These are phyloP conservation scores for Candidula unifasciata DNA, from an alignment of 2,888 invertebrate genomes.

Conservation along the genomic window DNA sequence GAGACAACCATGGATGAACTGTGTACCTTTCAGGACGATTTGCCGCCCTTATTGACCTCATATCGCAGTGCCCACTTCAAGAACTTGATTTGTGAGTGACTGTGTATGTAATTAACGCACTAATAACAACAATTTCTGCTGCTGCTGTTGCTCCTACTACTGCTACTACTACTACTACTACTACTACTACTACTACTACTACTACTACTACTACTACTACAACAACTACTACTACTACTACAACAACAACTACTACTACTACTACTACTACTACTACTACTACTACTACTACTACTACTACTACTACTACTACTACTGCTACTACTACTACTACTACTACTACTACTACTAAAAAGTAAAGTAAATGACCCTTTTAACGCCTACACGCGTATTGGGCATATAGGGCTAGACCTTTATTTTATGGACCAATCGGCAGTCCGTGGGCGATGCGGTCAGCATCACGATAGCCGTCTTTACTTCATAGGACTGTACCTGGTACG, in stretches of 20 bases:
- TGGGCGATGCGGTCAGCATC: too few relatives aligned
- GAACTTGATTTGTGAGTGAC: conserved; percentile 14
- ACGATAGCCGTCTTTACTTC: too few relatives aligned
- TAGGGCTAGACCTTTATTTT: too few relatives aligned
- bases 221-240: conserved; percentile 5
- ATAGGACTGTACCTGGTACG: too few relatives aligned
- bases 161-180: not conserved
- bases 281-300: conserved; percentile 19
- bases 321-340: not conserved
- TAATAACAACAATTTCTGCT: too few relatives aligned
- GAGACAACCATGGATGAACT: conserved; percentile 80
- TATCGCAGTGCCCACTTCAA: conserved; percentile 67
- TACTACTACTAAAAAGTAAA: conserved; percentile 10
- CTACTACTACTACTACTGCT: conserved; percentile 15
- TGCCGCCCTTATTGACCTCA: conserved; percentile 80
- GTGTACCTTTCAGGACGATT: conserved; percentile 89
- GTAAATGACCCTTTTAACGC: too few relatives aligned
- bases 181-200: not conserved
- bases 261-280: conserved; percentile 16
- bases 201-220: conserved; percentile 6
- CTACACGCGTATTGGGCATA: too few relatives aligned
- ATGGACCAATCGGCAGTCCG: too few relatives aligned
- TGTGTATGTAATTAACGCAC: too few relatives aligned
- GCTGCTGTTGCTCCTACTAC: not conserved
- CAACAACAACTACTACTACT: conserved; percentile 6